Base-by-base conservation (phyloP, 2,113 vertebrate genomes). In the Chroicocephalus ridibundus region DNA sequence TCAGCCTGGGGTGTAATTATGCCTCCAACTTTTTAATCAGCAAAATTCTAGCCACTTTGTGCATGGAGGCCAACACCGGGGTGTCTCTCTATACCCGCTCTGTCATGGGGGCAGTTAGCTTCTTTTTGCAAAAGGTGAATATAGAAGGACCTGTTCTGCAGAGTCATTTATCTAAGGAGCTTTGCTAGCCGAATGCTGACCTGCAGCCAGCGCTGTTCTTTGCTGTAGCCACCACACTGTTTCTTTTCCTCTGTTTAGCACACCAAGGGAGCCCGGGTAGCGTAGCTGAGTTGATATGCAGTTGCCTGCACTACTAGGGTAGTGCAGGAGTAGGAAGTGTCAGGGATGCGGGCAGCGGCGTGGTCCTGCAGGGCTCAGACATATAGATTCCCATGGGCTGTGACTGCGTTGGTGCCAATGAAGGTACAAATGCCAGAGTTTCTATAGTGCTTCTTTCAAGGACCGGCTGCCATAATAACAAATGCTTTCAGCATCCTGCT, bases 361-460 rank as follows among this genome's bases (percentile, higher is more conserved):
- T 5, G 3, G 55, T 90, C 36, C 25, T 36, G 29, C 31, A 25
- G 17, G 13, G 40, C 75, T 75, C 12, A 34, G 54, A 5, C 13
- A 61, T 36, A n/a, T 6, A 13, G 29, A 38, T 58, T 57, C 44
- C 64, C 2, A 0, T 12, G 57, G 22, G 21, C 60, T 66, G 22
- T 0, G 0, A 18, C 70, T 38, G 24, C 0, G 0, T 14, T 1
- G 0, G 13, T 46, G 29, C 44, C 27, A 42, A 6, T 4, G n/a
- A 86, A 76, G 58, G 15, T 38, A 5, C 9, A 58, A 34, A 21
- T 61, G 31, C 34, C n/a, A 76, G 54, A 14, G 26, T 32, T 75
- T 44, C 70, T 76, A 0, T 1, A 38, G 32, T 4, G 10, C 26
- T 87, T 61, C 54, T 42, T 82, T 52, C 79, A 69, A 49, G 21